A percentile compares a stretch with the other conserved stretches of the same genome.
Evolutionary conservation across 2,888 invertebrate species (phyloP).

Genomic region (Prenolepis imparis): DNA sequence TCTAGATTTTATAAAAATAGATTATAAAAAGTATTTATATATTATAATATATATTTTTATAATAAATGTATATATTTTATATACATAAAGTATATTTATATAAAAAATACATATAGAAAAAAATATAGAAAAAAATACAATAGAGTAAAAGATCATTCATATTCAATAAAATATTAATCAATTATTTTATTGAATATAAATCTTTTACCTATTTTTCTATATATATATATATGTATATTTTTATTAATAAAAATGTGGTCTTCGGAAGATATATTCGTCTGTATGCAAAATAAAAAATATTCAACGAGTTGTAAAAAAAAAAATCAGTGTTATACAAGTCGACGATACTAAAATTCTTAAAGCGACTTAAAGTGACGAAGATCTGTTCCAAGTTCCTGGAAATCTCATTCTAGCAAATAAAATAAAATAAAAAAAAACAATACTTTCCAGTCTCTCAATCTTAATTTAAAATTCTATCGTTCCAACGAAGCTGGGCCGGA

Average conservation of each 20-base stretch:
- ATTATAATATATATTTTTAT: too few species aligned
- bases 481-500: not conserved
- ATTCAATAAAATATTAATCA: not conserved
- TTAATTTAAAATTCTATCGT: constrained; percentile 27
- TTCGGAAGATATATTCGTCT: constrained; percentile 22
- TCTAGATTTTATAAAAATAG: too few species aligned
- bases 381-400: not conserved
- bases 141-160: not conserved
- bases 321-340: not conserved
- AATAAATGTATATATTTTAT: too few species aligned
- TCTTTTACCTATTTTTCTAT: too few species aligned
- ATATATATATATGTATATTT: too few species aligned
- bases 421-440: not conserved
- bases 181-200: too few species aligned
- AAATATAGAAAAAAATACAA: not conserved
- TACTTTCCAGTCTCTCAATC: not conserved
- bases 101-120: too few species aligned
- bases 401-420: constrained; percentile 6
- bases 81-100: too few species aligned
- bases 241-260: too few species aligned
- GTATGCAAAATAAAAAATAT: constrained; percentile 26
- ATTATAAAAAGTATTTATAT: too few species aligned
- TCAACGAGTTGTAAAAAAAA: constrained; percentile 12
- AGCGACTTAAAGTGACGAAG: not conserved
- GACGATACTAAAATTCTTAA: constrained; percentile 30